A percentile compares a stretch with the other conserved stretches of the same genome.
Evolutionary conservation across 2,113 vertebrate genomes (phyloP).

Genomic region (Verasper variegatus): DNA sequence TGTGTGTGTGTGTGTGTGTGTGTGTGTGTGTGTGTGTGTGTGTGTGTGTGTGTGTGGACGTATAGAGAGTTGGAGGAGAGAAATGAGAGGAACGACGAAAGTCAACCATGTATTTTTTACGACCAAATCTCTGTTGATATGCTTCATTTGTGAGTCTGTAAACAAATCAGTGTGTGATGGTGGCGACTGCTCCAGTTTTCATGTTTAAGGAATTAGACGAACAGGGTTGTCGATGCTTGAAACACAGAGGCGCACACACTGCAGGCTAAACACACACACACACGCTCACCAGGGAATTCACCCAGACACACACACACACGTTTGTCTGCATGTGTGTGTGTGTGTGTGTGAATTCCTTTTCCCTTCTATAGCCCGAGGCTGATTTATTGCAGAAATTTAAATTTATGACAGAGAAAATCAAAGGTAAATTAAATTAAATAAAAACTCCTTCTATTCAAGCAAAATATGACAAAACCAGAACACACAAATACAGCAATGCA

Average conservation of each 20-base stretch:
- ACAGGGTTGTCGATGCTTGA: slow-evolving; percentile 67
- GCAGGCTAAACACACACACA: slow-evolving; percentile 50
- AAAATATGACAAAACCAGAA: slow-evolving; percentile 65
- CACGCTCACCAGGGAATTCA: slow-evolving; percentile 48
- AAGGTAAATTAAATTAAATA: slow-evolving; percentile 71
- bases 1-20: not conserved
- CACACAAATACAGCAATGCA: slow-evolving; percentile 24
- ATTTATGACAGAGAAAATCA: slow-evolving; percentile 73
- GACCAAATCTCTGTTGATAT: slow-evolving; percentile 25
- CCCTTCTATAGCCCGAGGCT: slow-evolving; percentile 51
- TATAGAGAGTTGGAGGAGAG: not conserved
- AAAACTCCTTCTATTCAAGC: slow-evolving; percentile 61
- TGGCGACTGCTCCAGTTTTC: slow-evolving; percentile 44
- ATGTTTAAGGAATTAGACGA: slow-evolving; percentile 52
- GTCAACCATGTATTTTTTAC: slow-evolving; percentile 12
- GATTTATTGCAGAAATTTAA: slow-evolving; percentile 76
- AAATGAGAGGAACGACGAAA: not conserved
- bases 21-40: not conserved
- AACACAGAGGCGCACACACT: slow-evolving; percentile 74
- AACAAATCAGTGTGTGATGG: slow-evolving; percentile 38
- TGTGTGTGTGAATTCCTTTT: slow-evolving; percentile 36
- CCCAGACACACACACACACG: slow-evolving; percentile 20
- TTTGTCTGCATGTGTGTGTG: slow-evolving; percentile 2
- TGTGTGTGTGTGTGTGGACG: not conserved
- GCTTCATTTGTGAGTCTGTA: slow-evolving; percentile 33